Base-by-base conservation (phyloP, 2,888 invertebrate genomes). In the Automeris io region DNA sequence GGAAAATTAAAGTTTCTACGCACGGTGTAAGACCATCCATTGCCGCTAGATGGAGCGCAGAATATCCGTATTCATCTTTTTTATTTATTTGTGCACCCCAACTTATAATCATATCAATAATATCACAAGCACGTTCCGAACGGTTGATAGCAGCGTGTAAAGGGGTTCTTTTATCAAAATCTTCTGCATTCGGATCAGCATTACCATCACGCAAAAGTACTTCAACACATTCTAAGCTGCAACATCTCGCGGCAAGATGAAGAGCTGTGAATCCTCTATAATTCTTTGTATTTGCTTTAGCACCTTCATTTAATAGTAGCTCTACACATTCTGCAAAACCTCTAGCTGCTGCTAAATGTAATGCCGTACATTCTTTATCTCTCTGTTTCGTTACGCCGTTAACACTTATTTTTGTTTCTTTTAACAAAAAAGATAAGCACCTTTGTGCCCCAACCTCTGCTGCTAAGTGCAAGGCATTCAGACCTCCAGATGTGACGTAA, bases 291-390 rank as follows among this genome's bases (percentile, higher is more conserved):
- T 93, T 92, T 1, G 92, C 90, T 69, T 94, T 92, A 0, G 95
- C 95, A 1, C 92, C 92, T 56, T 92, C 92, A 5, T 92, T 88
- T 41, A 96, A 63, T 24, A 95, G 67, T n/a, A 94, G 71, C 51
- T 93, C 91, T 0, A 95, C 90, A 57, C 95, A 95, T 46, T 96
- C 94, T 3, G 91, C 89, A 61, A 93, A 94, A 5, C 96, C 95
- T 59, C 94, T 93, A 57, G 96, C 94, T 1, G 96, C 95, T 0
- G 97, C 95, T 50, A 96, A 80, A 82, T 97, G 97, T 48, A 95
- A 66, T 0, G 95, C 91, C 0, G 93, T 93, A 35, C 92, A 91
- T 49, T 93, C 92, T 59, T 93, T 94, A 49, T 92, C 93, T 49
- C 91, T 88, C 61, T 90, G 89, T 58, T 90, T 90, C 13, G 93